A percentile compares a stretch with the other conserved stretches of the same genome.
Evolutionary conservation across 2,797 vertebrate genomes (phyloP).

Genomic region (Acomys russatus): DNA sequence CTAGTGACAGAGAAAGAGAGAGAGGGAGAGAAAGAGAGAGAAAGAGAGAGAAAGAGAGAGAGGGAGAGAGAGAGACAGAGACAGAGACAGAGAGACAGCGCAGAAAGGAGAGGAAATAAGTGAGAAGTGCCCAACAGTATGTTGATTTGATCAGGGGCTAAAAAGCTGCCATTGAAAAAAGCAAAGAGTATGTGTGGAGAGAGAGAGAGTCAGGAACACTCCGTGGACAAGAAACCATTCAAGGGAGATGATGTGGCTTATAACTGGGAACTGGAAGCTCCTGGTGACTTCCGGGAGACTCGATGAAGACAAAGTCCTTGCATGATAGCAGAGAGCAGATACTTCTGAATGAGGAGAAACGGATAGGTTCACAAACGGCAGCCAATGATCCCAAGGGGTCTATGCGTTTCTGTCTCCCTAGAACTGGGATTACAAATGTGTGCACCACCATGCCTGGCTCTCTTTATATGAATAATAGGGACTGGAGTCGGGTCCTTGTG

Average conservation of each 20-base stretch:
- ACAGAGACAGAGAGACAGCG: neutral
- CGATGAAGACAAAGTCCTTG: neutral
- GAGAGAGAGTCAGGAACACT: neutral
- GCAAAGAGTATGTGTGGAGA: neutral
- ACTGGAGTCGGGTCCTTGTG: neutral
- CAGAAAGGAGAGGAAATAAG: neutral
- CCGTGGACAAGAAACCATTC: slow-evolving; percentile 44
- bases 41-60: neutral
- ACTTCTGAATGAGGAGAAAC: neutral
- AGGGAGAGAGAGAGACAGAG: neutral
- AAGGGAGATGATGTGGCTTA: slow-evolving; percentile 3
- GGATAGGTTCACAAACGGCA: too few relatives aligned
- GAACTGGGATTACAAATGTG: neutral
- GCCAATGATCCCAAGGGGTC: neutral
- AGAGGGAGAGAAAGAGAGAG: too few relatives aligned
- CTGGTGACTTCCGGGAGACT: neutral
- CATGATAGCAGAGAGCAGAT: neutral
- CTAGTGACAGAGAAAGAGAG: neutral
- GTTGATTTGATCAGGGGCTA: slow-evolving; percentile 16
- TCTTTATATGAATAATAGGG: too few relatives aligned
- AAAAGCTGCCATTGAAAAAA: neutral
- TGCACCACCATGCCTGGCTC: neutral
- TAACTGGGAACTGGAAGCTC: slow-evolving; percentile 40
- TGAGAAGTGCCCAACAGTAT: neutral
- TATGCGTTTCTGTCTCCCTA: neutral